phyloP scores from a whole-genome alignment of 92 coral and sea anemone genomes.

The Palythoa caribaeorum region DNA sequence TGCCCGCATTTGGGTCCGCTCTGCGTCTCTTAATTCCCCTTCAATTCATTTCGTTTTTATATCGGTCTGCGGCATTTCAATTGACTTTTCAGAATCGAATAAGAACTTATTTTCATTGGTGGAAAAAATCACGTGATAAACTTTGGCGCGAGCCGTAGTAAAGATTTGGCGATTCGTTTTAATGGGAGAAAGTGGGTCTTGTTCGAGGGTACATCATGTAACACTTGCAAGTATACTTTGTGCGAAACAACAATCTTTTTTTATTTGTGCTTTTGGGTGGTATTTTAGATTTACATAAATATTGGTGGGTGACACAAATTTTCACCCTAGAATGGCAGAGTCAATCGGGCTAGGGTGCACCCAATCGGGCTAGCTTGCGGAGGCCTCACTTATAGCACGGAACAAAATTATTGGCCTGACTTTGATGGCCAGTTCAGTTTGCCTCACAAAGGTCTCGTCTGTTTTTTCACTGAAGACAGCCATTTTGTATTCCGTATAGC shows the following conservation, averaged over 20 bases:
- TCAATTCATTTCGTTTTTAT: not conserved
- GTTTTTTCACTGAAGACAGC: no score
- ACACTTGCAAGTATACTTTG: slow-evolving; percentile 1
- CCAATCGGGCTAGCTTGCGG: no score
- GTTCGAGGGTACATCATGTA: slow-evolving; percentile 3
- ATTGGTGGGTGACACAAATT: no score
- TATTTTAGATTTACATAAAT: no score
- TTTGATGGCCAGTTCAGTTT: no score
- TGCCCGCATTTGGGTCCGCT: not conserved
- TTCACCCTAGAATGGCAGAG: no score
- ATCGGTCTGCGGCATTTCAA: slow-evolving; percentile 1
- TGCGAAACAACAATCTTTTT: not conserved
- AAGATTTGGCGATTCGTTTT: not conserved
- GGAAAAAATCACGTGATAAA: slow-evolving; percentile 15
- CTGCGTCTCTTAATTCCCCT: not conserved
- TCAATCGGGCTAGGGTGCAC: no score
- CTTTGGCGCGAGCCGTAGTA: slow-evolving; percentile 3
- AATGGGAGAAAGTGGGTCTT: slow-evolving; percentile 3
- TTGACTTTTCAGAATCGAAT: slow-evolving; percentile 12
- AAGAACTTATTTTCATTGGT: slow-evolving; percentile 13
- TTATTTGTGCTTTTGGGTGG: no score
- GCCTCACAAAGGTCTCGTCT: no score
- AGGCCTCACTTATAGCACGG: no score
- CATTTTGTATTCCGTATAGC: no score
- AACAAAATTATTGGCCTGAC: no score